Evolutionary conservation across 2,888 invertebrate species (phyloP), one percentile per base, ranked within the genome.

Genomic region (Brenthis ino): DNA sequence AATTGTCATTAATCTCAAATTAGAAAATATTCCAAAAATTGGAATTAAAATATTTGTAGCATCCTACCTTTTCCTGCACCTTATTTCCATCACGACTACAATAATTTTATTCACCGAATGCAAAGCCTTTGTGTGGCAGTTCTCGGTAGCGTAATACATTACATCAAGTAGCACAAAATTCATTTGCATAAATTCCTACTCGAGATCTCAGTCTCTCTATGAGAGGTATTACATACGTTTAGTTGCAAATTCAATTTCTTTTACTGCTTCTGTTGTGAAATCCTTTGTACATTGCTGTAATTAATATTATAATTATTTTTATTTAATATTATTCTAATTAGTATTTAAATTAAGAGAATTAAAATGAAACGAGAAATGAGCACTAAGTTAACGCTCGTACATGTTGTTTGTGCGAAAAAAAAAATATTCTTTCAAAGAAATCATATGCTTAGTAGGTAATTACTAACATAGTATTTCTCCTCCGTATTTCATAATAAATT

Each of bases 111-210:
- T 80, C 80, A 76, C 72, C 70, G 75, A 73, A 73, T 76, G 75
- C 74, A 70, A 74, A 78, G 74, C 75, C 76, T 74, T 76, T 77
- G 75, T 78, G 74, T 76, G 70, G 70, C 33, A 20, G 61, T 63
- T 51, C 53, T 43, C 71, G 72, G 67, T 71, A 76, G 77, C 77
- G 82, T 79, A 83, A 79, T 81, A 79, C 80, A 80, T 79, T 82
- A 79, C 80, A 82, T 83, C 83, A 82, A 80, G 78, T 77, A 78
- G 82, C 79, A 80, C 77, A 79, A 80, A 81, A 79, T 80, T 82
- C 79, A 83, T 86, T 86, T 83, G 81, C 87, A 85, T 85, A 83
- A 80, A 80, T 82, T 83, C 77, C 77, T 73, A 77, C 74, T 75
- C 72, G 69, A 69, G 75, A 74, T 69, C 65, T 65, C 56, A 61